These are phyloP conservation scores for Contarinia nasturtii DNA, from an alignment of 1,140 invertebrate genomes.

Conservation along the genomic window DNA sequence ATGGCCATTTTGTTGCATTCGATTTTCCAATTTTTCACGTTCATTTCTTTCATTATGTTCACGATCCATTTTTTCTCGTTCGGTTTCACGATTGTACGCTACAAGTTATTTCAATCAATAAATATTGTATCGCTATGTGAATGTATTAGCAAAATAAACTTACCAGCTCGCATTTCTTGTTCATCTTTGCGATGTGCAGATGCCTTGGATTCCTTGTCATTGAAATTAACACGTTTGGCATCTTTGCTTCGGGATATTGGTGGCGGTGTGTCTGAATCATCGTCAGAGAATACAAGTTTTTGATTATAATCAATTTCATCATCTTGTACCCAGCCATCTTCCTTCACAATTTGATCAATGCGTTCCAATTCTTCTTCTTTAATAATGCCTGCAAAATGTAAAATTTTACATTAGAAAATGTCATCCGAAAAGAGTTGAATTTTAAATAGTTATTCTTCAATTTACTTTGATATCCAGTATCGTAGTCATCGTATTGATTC, in stretches of 20 bases:
- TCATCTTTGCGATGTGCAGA: too few relatives aligned
- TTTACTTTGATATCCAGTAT: too few relatives aligned
- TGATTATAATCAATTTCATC: constrained; percentile 92
- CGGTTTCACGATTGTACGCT: constrained; percentile 2
- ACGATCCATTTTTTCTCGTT: constrained; percentile 1
- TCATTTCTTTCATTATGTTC: constrained; percentile 9
- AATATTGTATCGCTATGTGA: background rate
- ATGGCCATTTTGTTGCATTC: constrained; percentile 19
- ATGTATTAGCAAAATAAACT: background rate
- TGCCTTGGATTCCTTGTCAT: constrained; percentile 5
- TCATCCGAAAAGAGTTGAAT: background rate
- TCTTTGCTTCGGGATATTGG: constrained; percentile 2
- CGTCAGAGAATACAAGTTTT: constrained; percentile 85
- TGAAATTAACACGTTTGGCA: constrained; percentile 5
- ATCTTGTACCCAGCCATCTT: constrained; percentile 76
- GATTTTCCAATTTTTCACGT: background rate
- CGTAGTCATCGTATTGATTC: too few relatives aligned
- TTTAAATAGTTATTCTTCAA: background rate
- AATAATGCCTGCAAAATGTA: constrained; percentile 36
- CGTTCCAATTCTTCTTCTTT: constrained; percentile 79
- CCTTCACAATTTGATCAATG: constrained; percentile 76
- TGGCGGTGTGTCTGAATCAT: constrained; percentile 36
- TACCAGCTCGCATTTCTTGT: constrained; percentile 7
- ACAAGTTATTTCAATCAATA: background rate
- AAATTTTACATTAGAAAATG: background rate